Base-by-base conservation (phyloP, 2,113 vertebrate genomes). In the Platysternon megacephalum region DNA sequence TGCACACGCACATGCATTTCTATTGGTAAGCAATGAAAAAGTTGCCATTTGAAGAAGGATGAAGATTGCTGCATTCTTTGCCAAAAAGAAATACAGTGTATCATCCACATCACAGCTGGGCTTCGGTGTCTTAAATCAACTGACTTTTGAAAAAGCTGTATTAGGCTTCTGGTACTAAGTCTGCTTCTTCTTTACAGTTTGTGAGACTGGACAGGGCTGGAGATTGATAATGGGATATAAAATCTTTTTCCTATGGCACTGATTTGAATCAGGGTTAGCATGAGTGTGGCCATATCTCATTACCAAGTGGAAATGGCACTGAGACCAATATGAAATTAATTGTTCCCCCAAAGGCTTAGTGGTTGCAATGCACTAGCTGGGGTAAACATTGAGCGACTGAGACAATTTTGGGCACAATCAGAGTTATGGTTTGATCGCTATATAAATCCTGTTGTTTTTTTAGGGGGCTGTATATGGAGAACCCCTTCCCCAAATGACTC, bases 21-120 rank as follows among this genome's bases (percentile, higher is more conserved):
- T 94, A 6, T 84, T 94, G 85, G 90, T 86, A 86, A 83, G 44
- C 55, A 84, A 14, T 24, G 88, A 87, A 94, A 94, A 86, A 28
- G 14, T 52, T 95, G 17, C 78, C 93, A 78, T 91, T 83, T 93
- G 85, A 55, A 76, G 79, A 51, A 84, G 84, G 44, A 79, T 12
- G 7, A 78, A 93, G 42, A 13, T 26, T 92, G 32, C 88, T 89
- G 49, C 0, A 0, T 76, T 95, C 80, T 82, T 93, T 81, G 44
- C 44, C 61, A 91, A 51, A 79, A 87, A 84, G 42, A 94, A 93
- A 61, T 84, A 35, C 0, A 7, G n/a, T 68, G 53, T 55, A 68
- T 91, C 16, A 19, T 82, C 55, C 1, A 0, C 51, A 2, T 0
- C 84, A 72, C 51, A 93, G 58, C 22, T 35, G 82, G 87, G 80